Conservation (phyloP, 2,113 vertebrate genomes). For the Bufo bufo region DNA sequence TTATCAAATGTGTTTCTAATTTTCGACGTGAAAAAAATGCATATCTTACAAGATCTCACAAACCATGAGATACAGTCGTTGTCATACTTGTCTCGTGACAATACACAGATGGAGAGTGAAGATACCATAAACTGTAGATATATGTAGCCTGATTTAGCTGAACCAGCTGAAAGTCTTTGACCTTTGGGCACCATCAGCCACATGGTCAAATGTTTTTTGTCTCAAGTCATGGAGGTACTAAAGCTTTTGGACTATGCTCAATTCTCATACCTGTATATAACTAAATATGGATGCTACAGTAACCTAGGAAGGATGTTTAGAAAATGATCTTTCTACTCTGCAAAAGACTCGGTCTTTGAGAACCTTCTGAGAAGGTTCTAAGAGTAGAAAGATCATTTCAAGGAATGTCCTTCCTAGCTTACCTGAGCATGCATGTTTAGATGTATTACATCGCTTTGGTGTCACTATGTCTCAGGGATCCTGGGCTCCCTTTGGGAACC, state of each 20-base stretch:
- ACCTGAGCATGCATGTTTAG: too few relatives aligned
- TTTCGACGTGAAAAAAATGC: constrained; percentile 41
- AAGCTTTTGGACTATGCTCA: not conserved
- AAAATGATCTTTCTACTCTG: not conserved
- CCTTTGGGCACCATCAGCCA: not conserved
- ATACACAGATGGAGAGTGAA: not conserved
- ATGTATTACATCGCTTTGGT: too few relatives aligned
- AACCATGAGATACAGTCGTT: not conserved
- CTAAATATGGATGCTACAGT: too few relatives aligned
- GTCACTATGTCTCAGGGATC: not conserved
- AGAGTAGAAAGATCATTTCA: too few relatives aligned
- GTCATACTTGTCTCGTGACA: not conserved
- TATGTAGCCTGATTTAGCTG: not conserved
- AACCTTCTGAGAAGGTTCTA: too few relatives aligned
- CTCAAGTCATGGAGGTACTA: not conserved
- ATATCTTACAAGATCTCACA: not conserved
- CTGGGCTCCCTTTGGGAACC: too few relatives aligned
- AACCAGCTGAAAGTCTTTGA: not conserved
- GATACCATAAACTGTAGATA: not conserved
- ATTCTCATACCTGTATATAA: too few relatives aligned
- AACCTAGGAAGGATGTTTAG: too few relatives aligned
- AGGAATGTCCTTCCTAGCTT: too few relatives aligned
- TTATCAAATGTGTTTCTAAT: constrained; percentile 55
- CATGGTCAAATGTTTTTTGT: not conserved
- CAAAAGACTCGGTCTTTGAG: too few relatives aligned